A percentile compares a stretch with the other conserved stretches of the same genome.
phyloP scores from a whole-genome alignment of 2,888 invertebrate species.

The Xestia rhomboidea region DNA sequence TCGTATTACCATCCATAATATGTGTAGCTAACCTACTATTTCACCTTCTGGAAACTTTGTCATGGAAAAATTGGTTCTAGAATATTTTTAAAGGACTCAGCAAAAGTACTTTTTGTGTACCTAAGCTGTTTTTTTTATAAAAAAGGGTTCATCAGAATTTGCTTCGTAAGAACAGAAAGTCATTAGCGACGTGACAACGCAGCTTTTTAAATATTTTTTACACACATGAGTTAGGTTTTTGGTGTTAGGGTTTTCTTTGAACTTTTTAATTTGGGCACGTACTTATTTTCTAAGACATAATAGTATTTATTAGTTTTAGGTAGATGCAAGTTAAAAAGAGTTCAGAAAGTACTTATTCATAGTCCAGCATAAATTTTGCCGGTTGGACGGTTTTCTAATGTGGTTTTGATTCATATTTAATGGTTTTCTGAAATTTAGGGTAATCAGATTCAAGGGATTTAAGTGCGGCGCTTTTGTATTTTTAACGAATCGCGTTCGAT shows the following conservation, averaged over 20 bases:
- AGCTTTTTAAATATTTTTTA: conserved; percentile 17
- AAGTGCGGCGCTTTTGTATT: not conserved
- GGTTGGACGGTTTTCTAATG: conserved; percentile 14
- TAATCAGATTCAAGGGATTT: not conserved
- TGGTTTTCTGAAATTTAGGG: conserved; percentile 20
- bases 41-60: not conserved
- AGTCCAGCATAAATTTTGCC: not conserved
- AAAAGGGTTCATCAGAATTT: conserved; percentile 25
- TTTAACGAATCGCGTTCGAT: not conserved
- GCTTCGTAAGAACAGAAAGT: conserved; percentile 37
- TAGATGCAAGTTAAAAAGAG: not conserved
- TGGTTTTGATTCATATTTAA: conserved; percentile 36
- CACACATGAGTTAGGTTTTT: conserved; percentile 7
- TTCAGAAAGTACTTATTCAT: no score
- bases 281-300: not conserved
- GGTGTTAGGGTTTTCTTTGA: conserved; percentile 11
- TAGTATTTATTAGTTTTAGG: not conserved
- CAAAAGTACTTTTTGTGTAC: not conserved
- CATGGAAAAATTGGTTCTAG: not conserved
- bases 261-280: conserved; percentile 4
- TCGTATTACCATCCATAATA: not conserved
- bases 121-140: conserved; percentile 2
- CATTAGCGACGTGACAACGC: conserved; percentile 48
- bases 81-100: not conserved
- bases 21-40: not conserved